These are phyloP conservation scores for Pantherophis guttatus DNA, from an alignment of 2,113 vertebrate genomes.

Conservation along the genomic window DNA sequence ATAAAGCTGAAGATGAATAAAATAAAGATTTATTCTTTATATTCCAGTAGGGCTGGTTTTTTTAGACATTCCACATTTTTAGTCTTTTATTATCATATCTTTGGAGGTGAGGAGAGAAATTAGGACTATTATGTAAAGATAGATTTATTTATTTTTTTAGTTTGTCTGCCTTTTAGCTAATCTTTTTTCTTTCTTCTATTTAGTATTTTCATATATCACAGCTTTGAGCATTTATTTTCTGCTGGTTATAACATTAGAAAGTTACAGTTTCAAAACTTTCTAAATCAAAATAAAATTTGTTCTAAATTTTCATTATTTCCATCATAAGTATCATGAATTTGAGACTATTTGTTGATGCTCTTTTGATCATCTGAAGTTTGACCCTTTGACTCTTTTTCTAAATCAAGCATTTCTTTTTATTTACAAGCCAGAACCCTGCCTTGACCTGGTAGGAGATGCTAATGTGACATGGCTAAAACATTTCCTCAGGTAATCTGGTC, in stretches of 20 bases:
- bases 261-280: background rate
- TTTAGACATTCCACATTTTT: constrained; percentile 26
- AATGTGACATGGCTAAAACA: background rate
- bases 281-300: background rate
- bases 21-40: background rate
- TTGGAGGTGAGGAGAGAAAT: background rate
- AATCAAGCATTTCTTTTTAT: constrained; percentile 3
- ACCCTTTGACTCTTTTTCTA: background rate
- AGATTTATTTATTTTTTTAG: background rate
- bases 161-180: background rate
- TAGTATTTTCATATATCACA: background rate
- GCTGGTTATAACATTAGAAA: constrained; percentile 21
- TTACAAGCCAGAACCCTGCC: background rate
- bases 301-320: background rate
- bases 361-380: background rate
- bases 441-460: background rate
- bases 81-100: constrained; percentile 5
- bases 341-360: background rate
- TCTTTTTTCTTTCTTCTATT: constrained; percentile 3
- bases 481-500: background rate
- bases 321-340: background rate
- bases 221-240: background rate
- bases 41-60: background rate
- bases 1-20: background rate
- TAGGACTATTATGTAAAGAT: background rate